Evolutionary conservation across 1,140 invertebrate species (phyloP).

Genomic region (Cryptotermes secundus): DNA sequence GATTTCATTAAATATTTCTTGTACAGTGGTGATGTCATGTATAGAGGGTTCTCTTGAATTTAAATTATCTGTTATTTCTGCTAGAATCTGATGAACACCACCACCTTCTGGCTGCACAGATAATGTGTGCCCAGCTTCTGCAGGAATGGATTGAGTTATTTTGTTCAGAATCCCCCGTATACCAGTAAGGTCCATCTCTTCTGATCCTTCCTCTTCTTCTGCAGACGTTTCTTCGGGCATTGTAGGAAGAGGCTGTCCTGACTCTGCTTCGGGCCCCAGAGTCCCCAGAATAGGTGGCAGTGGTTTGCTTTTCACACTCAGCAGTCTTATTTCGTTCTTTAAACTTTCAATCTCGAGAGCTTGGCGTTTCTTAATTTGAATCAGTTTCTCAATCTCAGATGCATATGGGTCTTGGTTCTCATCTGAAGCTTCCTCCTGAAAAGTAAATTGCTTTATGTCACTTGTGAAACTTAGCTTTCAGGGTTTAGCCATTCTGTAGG

Average conservation of each 20-base stretch:
- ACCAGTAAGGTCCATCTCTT: neutral
- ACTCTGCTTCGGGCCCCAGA: neutral
- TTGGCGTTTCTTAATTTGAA: neutral
- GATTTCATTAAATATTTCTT: neutral
- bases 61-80: neutral
- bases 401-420: neutral
- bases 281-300: constrained; percentile 35
- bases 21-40: neutral
- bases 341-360: constrained; percentile 36
- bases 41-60: neutral
- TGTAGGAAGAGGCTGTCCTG: neutral
- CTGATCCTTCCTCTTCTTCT: neutral
- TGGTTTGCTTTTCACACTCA: constrained; percentile 41
- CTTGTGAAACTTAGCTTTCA: no score
- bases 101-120: neutral
- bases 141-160: neutral
- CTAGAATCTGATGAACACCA: neutral
- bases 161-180: neutral
- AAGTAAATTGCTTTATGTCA: neutral
- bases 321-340: constrained; percentile 42
- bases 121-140: neutral
- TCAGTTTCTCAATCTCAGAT: neutral
- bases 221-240: neutral
- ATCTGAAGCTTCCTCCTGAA: neutral
- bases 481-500: no score